Percentiles rank a stretch among this genome's conserved stretches.
Evolutionary conservation across 2,888 invertebrate species (phyloP).

Genomic region (Gryllus longicercus): DNA sequence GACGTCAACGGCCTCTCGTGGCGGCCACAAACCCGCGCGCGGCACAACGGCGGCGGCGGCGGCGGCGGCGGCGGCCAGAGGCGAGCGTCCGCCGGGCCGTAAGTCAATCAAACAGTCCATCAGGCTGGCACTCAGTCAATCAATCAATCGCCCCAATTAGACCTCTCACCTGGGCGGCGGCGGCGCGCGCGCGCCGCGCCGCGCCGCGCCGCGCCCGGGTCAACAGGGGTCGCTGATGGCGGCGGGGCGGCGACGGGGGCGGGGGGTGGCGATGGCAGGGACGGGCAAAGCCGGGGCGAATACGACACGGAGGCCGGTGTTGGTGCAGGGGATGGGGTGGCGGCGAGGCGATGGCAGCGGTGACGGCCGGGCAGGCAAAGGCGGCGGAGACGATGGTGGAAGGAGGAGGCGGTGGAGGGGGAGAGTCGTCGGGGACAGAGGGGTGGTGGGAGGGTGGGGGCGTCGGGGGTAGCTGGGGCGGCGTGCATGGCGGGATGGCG

Average conservation of each 20-base stretch:
- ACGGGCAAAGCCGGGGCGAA: neutral
- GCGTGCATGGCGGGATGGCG: no score
- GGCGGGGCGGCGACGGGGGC: neutral
- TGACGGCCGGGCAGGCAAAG: no score
- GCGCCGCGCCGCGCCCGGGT: neutral
- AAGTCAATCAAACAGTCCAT: conserved; percentile 3
- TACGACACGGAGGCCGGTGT: no score
- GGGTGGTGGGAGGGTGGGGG: accelerated
- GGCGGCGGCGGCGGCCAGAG: no score
- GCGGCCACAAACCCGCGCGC: neutral
- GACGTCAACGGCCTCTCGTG: no score
- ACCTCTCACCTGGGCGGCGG: conserved; percentile 1
- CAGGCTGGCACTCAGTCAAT: conserved; percentile 3
- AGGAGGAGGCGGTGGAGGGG: no score
- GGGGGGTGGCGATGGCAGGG: neutral
- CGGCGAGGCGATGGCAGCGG: no score
- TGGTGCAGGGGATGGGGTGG: no score
- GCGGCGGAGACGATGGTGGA: no score
- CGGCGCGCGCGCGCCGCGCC: neutral
- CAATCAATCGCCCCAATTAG: conserved; percentile 6
- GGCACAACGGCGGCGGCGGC: no score
- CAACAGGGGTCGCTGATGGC: neutral
- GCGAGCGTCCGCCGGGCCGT: neutral
- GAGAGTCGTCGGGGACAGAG: no score
- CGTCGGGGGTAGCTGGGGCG: no score